These are phyloP conservation scores for Mustela nigripes DNA, from an alignment of 2,113 vertebrate species.

Conservation along the genomic window DNA sequence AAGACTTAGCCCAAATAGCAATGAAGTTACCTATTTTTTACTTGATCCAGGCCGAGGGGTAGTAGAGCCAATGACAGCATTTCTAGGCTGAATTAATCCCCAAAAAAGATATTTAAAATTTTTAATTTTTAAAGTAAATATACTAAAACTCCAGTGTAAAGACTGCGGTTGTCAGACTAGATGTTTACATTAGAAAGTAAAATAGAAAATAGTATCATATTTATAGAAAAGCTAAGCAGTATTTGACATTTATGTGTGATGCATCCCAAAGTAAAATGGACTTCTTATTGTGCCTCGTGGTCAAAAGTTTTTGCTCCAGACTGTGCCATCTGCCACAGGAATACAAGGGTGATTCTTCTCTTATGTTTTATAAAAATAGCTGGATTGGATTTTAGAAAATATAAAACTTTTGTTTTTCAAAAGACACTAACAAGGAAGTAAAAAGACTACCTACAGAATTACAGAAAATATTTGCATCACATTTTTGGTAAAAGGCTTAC, in stretches of 20 bases:
- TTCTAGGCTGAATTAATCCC: background rate
- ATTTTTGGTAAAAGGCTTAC: background rate
- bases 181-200: background rate
- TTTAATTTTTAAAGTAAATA: slow-evolving; percentile 12
- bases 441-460: background rate
- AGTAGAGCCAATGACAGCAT: background rate
- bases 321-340: background rate
- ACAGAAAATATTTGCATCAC: background rate
- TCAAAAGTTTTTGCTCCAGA: background rate
- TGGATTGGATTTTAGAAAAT: slow-evolving; percentile 29
- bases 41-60: background rate
- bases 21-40: background rate
- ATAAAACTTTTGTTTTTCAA: background rate
- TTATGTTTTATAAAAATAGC: background rate
- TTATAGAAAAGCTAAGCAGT: background rate
- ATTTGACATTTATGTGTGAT: background rate
- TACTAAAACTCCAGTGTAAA: background rate
- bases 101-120: background rate
- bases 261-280: background rate
- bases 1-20: background rate
- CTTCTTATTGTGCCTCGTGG: background rate
- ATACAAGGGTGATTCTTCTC: background rate
- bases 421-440: slow-evolving; percentile 14
- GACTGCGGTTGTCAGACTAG: background rate
- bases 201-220: background rate